A percentile compares a stretch with the other conserved stretches of the same genome.
These are phyloP conservation scores for Drepana arcuata DNA, from an alignment of 1,140 invertebrate species.

Conservation along the genomic window DNA sequence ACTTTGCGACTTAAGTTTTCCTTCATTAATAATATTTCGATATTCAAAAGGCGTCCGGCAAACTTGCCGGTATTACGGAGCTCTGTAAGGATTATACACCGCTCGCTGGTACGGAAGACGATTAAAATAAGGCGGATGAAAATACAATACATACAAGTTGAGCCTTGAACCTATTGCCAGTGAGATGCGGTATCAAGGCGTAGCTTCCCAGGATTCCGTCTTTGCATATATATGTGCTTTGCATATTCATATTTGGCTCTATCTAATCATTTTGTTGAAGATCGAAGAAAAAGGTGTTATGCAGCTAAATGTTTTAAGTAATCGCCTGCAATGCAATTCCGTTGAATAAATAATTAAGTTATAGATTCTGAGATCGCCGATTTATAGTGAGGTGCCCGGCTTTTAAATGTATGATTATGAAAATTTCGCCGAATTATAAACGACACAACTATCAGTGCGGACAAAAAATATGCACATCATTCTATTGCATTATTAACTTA, in stretches of 20 bases:
- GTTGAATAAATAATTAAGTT: no score
- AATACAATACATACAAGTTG: conserved; percentile 2
- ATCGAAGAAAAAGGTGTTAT: no score
- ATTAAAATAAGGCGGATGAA: conserved; percentile 6
- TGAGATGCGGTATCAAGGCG: not conserved
- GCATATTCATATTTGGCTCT: conserved; percentile 5
- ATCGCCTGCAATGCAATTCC: no score
- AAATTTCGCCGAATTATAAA: no score
- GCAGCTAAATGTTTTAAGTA: no score
- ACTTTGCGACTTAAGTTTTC: conserved; percentile 19
- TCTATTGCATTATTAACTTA: no score
- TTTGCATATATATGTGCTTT: not conserved
- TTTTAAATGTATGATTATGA: no score
- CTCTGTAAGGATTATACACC: conserved; percentile 51
- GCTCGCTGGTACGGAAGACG: conserved; percentile 18
- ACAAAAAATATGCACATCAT: no score
- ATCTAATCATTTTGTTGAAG: conserved; percentile 9
- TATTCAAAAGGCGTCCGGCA: conserved; percentile 30
- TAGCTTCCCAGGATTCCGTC: not conserved
- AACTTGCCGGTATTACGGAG: conserved; percentile 32
- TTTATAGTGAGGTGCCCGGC: no score
- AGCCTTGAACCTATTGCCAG: not conserved
- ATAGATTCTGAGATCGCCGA: no score
- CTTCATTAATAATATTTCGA: conserved; percentile 46
- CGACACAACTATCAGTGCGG: no score